Evolutionary conservation across 2,888 invertebrate genomes (phyloP).

Genomic region (Sminthurides aquaticus): DNA sequence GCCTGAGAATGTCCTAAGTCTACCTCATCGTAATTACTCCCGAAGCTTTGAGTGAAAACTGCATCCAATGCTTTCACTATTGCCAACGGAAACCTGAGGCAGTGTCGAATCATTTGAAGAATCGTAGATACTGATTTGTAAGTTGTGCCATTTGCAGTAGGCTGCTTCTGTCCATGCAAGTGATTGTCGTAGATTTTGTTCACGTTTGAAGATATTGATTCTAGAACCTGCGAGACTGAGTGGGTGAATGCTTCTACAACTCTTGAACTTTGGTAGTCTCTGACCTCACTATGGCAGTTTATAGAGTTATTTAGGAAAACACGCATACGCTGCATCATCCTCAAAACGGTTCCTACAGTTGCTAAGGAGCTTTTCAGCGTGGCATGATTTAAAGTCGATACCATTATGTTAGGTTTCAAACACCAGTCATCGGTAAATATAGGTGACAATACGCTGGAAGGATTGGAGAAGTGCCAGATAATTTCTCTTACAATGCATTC

Average conservation of each 20-base stretch:
- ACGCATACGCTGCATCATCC: conserved; percentile 18
- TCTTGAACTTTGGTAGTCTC: background rate
- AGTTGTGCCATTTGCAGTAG: background rate
- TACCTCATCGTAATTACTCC: background rate
- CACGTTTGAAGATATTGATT: background rate
- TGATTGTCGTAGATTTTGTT: background rate
- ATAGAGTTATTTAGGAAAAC: conserved; percentile 12
- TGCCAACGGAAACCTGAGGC: conserved; percentile 9
- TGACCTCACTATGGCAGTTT: background rate
- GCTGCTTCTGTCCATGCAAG: background rate
- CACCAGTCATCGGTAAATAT: conserved; percentile 30
- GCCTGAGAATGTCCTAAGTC: background rate
- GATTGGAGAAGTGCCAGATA: conserved; percentile 30
- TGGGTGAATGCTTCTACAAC: background rate
- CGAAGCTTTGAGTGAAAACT: conserved; percentile 23
- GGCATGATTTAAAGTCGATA: conserved; percentile 23
- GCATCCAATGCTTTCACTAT: conserved; percentile 21
- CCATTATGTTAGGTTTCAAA: conserved; percentile 23
- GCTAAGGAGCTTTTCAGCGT: conserved; percentile 17
- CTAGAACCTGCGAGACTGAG: background rate
- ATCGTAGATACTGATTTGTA: conserved; percentile 23
- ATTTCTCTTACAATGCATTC: conserved; percentile 32
- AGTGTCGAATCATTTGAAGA: conserved; percentile 21
- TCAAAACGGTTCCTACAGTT: conserved; percentile 19
- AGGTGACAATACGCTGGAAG: conserved; percentile 18